These are phyloP conservation scores for Andrena minutula DNA, from an alignment of 2,888 invertebrate genomes.

Conservation along the genomic window DNA sequence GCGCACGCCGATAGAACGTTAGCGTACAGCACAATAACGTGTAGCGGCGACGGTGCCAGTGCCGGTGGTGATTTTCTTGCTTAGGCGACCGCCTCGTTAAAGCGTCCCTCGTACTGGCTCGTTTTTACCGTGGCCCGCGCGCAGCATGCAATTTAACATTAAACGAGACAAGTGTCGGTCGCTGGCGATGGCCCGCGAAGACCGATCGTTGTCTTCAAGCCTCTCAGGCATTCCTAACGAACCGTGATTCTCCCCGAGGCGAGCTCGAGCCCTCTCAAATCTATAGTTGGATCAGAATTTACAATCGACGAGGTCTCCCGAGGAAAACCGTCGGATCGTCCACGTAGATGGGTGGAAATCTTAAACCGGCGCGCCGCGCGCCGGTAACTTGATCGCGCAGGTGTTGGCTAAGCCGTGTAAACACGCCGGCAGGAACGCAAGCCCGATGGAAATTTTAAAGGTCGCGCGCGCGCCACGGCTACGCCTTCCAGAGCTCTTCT, in stretches of 20 bases:
- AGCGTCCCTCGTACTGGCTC: conserved; percentile 37
- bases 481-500: conserved; percentile 64
- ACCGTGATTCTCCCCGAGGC: too few relatives aligned
- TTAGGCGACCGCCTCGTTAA: conserved; percentile 55
- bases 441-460: conserved; percentile 79
- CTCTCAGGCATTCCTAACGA: not conserved
- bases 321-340: conserved; percentile 34
- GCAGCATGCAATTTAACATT: conserved; percentile 54
- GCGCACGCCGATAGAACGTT: conserved; percentile 23
- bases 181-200: conserved; percentile 19
- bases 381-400: conserved; percentile 68
- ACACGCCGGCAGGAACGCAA: conserved; percentile 65
- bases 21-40: conserved; percentile 36
- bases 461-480: conserved; percentile 75
- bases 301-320: not conserved
- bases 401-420: conserved; percentile 71
- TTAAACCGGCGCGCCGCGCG: conserved; percentile 42
- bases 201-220: not conserved
- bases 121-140: conserved; percentile 48
- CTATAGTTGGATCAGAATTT: too few relatives aligned
- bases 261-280: too few relatives aligned
- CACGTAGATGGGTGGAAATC: conserved; percentile 49
- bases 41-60: conserved; percentile 6
- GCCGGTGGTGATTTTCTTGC: conserved; percentile 48
- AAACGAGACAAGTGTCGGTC: conserved; percentile 50